A percentile compares a stretch with the other conserved stretches of the same genome.
Conservation (phyloP, 2,797 vertebrate genomes). For the Protonibea diacanthus region DNA sequence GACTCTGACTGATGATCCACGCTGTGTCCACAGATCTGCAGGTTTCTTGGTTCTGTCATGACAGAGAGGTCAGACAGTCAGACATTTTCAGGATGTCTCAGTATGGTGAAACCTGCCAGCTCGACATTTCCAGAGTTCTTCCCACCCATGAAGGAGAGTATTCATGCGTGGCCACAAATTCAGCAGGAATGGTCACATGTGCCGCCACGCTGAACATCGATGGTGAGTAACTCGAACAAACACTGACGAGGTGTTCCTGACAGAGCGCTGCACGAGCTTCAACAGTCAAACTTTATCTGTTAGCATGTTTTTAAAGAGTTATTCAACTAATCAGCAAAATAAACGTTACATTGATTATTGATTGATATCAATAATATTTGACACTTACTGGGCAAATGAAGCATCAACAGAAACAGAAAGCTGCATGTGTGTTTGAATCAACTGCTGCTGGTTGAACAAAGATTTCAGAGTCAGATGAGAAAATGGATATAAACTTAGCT, state of each 20-base stretch:
- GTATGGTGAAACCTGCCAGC: slow-evolving; percentile 90
- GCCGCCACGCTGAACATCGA: slow-evolving; percentile 90
- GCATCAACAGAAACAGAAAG: slow-evolving; percentile 85
- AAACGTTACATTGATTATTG: no score
- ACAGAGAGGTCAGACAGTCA: slow-evolving; percentile 92
- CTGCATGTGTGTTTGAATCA: slow-evolving; percentile 83
- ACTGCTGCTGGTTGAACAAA: slow-evolving; percentile 70
- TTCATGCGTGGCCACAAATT: slow-evolving; percentile 91
- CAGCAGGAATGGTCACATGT: slow-evolving; percentile 91
- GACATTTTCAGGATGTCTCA: slow-evolving; percentile 93
- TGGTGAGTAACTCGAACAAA: slow-evolving; percentile 82
- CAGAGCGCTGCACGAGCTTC: slow-evolving; percentile 20
- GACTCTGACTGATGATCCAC: neutral
- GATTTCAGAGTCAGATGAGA: neutral
- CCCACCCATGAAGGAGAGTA: slow-evolving; percentile 90
- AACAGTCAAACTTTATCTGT: neutral
- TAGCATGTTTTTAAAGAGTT: slow-evolving; percentile 2
- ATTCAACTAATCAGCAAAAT: neutral
- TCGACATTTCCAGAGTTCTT: slow-evolving; percentile 91
- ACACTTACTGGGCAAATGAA: slow-evolving; percentile 82
- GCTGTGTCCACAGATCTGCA: slow-evolving; percentile 73
- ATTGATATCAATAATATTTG: slow-evolving; percentile 51
- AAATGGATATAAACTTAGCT: no score
- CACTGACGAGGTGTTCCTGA: rapidly evolving
- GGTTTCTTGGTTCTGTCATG: slow-evolving; percentile 92